Evolutionary conservation across 2,797 vertebrate genomes (phyloP).

Genomic region (Xenopus petersii): DNA sequence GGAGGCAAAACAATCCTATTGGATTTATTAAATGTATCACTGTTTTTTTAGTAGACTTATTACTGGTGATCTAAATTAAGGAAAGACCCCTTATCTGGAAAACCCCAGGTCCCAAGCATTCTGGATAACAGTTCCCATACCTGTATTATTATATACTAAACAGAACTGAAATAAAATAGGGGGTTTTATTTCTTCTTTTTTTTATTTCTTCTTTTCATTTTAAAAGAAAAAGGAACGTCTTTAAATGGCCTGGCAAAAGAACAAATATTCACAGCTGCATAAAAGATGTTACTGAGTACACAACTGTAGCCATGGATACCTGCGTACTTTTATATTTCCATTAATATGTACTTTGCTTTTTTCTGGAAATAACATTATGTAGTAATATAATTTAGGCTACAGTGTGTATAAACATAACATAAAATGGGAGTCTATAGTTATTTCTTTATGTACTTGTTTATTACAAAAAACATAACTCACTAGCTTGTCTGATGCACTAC

Average conservation of each 20-base stretch:
- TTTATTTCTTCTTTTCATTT: slow-evolving; percentile 20
- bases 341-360: slow-evolving; percentile 62
- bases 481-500: too few relatives aligned
- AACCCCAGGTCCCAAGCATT: too few relatives aligned
- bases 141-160: too few relatives aligned
- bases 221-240: slow-evolving; percentile 40
- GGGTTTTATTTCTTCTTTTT: slow-evolving; percentile 33
- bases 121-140: too few relatives aligned
- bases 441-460: slow-evolving; percentile 31
- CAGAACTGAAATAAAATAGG: too few relatives aligned
- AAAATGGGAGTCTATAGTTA: slow-evolving; percentile 48
- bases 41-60: too few relatives aligned
- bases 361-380: slow-evolving; percentile 67
- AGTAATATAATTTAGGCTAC: slow-evolving; percentile 58
- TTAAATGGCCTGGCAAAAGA: slow-evolving; percentile 57
- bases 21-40: too few relatives aligned
- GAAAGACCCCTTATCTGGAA: too few relatives aligned
- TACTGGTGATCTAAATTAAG: too few relatives aligned
- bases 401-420: slow-evolving; percentile 41
- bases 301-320: slow-evolving; percentile 73
- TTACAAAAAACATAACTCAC: slow-evolving; percentile 24
- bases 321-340: slow-evolving; percentile 67
- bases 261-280: slow-evolving; percentile 65
- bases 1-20: too few relatives aligned
- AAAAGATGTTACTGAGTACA: slow-evolving; percentile 70